Conservation (phyloP, 2,797 vertebrate species). For the Acomys russatus region DNA sequence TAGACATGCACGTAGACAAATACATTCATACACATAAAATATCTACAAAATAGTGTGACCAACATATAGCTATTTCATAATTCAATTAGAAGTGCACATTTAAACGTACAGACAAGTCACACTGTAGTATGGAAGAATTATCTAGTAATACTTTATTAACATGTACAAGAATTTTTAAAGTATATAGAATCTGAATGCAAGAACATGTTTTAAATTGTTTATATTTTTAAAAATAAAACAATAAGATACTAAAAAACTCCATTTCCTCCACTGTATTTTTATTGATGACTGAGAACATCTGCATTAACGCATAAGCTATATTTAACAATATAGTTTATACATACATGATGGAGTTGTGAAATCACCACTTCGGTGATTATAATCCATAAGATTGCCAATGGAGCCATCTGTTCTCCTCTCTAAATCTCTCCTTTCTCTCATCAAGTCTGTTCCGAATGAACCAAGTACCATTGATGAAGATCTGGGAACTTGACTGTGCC, state of each 20-base stretch:
- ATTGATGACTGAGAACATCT: slow-evolving; percentile 47
- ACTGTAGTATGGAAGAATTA: neutral
- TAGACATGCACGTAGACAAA: neutral
- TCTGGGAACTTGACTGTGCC: slow-evolving; percentile 92
- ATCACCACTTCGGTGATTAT: slow-evolving; percentile 90
- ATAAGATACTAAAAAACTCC: neutral
- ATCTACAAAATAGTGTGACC: neutral
- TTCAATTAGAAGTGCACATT: slow-evolving; percentile 23
- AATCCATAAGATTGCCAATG: slow-evolving; percentile 89
- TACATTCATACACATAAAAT: neutral
- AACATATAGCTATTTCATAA: slow-evolving; percentile 33
- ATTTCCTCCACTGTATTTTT: slow-evolving; percentile 33
- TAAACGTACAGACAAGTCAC: neutral
- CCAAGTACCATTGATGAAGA: slow-evolving; percentile 91
- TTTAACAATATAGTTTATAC: slow-evolving; percentile 79
- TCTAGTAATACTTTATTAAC: slow-evolving; percentile 4
- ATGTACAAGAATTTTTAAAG: neutral
- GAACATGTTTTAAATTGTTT: slow-evolving; percentile 47
- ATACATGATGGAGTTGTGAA: slow-evolving; percentile 91
- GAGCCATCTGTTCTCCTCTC: slow-evolving; percentile 92
- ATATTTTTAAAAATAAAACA: slow-evolving; percentile 57
- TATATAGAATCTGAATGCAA: neutral
- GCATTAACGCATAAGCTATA: slow-evolving; percentile 44
- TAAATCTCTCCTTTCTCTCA: slow-evolving; percentile 92
- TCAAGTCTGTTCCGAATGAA: slow-evolving; percentile 91